These are phyloP conservation scores for Saguinus imperator DNA, from an alignment of 2,113 vertebrate genomes.

Conservation along the genomic window DNA sequence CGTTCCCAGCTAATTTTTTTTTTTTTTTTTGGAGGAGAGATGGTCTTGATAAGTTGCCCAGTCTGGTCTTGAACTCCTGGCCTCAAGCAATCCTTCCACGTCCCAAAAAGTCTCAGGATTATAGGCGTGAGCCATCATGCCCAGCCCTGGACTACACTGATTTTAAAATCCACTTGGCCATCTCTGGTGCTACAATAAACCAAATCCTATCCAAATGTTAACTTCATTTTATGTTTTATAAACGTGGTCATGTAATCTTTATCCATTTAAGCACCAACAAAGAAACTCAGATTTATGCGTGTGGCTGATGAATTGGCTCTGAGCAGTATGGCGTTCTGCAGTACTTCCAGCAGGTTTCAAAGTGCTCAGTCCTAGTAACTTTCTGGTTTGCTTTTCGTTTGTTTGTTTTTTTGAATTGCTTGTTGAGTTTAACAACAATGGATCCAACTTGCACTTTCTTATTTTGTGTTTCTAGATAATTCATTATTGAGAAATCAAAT, in stretches of 20 bases:
- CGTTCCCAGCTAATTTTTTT: no score
- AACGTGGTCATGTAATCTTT: neutral
- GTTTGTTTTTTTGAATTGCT: neutral
- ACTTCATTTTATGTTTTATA: neutral
- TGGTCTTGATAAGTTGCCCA: no score
- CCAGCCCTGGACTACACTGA: accelerated
- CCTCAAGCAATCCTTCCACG: no score
- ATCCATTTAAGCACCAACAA: neutral
- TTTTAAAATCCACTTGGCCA: neutral
- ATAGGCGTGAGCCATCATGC: no score
- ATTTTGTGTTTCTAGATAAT: neutral
- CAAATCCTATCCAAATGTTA: neutral
- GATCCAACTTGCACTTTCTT: neutral
- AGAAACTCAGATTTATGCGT: neutral
- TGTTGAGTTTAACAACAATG: constrained; percentile 8
- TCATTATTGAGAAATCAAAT: constrained; percentile 42
- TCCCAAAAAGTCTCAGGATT: no score
- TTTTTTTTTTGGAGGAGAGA: no score
- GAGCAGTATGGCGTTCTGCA: neutral
- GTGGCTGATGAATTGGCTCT: neutral
- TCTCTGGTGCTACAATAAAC: neutral
- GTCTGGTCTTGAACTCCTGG: no score
- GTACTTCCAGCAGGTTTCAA: neutral
- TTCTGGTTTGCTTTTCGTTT: neutral
- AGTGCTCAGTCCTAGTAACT: neutral